Base-by-base conservation (phyloP, 2,888 invertebrate genomes). In the Clistopyga incitator region DNA sequence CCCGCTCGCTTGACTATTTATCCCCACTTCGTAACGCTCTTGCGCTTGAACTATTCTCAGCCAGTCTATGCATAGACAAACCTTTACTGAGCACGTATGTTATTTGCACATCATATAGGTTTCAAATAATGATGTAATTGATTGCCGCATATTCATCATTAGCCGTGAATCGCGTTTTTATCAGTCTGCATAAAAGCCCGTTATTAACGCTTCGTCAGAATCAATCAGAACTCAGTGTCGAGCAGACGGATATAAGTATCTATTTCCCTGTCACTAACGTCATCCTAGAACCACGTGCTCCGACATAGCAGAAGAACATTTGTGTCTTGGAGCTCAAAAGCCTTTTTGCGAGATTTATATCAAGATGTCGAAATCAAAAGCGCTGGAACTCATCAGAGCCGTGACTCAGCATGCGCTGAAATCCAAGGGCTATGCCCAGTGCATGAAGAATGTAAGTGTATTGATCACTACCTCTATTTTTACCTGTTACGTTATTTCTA, bases 401-500 rank as follows among this genome's bases (percentile, higher is more conserved):
- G n/a, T 94, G 8, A 87, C 93, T 1, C 91, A 93, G 8, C 90
- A 74, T 79, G 81, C 93, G 0, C 61, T 89, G 0, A 92, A 92
- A 50, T 84, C 92, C 0, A 92, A 93, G 2, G 93, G 93, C 10
- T 94, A 94, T 84, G 94, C 94, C 56, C 91, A 90, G 45, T 92
- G 93, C 47, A 87, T 95, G 84, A 93, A 93, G 85, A 94, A 94
- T 88, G 95, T 95, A 86, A 89, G 89, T 88, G 45, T 77, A 6
- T 13, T 56, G 18, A 18, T 25, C 11, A 10, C 47, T 72, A 25
- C n/a, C 25, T 38, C 34, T 42, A 2, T 6, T 61, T 77, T 56
- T 20, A 23, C 38, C 10, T 65, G 56, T 54, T 78, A 59, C 15
- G 25, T 23, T 20, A 23, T 23, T 20, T 18, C 11, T 18, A 54